Evolutionary conservation across 2,797 vertebrate species (phyloP), one percentile per base, ranked within the genome.

Genomic region (Denticeps clupeoides): DNA sequence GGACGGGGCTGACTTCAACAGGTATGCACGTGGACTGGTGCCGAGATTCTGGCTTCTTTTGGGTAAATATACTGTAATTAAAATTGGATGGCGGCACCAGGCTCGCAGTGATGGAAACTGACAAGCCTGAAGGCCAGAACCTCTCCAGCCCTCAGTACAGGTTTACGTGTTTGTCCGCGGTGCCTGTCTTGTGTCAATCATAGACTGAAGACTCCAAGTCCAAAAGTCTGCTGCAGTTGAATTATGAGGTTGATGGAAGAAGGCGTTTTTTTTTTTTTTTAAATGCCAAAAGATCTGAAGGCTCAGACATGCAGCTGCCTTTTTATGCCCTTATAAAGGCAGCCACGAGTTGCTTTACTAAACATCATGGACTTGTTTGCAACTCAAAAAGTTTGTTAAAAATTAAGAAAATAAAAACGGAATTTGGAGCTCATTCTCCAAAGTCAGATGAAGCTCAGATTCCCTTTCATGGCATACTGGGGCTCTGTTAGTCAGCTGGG

Each of bases 41-140:
- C 67, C 57, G 64, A 60, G 40, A 2, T 53, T 62, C 69, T 58
- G 56, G 57, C 58, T 24, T 47, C 65, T 62, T 53, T 55, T 68
- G 49, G 44, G 58, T 67, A 74, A 78, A 78, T 69, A 77, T 66
- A 70, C 65, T 27, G 21, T 28, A 46, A 59, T 61, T 28, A 58
- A 49, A 55, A 60, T 61, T 50, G 58, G 64, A 64, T 8, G 1
- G 15, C 45, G 61, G 71, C 65, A 61, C 65, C 64, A 66, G 52
- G 58, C 29, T 35, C 61, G 47, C 71, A 66, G 63, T 72, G 69
- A 74, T 70, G 68, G 1, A 32, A 56, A 54, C 51, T 62, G 71
- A 73, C 70, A 73, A 71, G 62, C 68, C 64, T 70, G 59, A 70
- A 67, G 64, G 64, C 1, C 11, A 18, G 16, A 18, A 18, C 38